These are phyloP conservation scores for Azemiops feae DNA, from an alignment of 2,113 vertebrate species.

Conservation along the genomic window DNA sequence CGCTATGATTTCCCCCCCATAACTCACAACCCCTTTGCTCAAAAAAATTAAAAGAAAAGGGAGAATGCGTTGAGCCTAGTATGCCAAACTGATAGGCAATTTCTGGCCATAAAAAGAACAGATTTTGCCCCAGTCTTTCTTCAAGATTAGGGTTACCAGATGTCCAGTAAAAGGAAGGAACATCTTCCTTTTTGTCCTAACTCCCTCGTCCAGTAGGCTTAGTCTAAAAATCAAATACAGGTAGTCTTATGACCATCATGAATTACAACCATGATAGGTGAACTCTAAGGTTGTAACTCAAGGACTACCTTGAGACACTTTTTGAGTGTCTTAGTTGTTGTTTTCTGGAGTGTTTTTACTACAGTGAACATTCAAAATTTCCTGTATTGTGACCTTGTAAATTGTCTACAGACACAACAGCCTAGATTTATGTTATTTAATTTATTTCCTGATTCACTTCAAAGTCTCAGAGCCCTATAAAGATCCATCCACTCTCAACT, in stretches of 20 bases:
- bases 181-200: background rate
- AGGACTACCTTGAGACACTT: background rate
- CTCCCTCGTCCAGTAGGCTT: background rate
- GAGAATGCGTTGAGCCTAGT: conserved; percentile 8
- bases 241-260: background rate
- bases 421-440: background rate
- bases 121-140: background rate
- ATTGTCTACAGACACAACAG: background rate
- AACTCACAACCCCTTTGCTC: background rate
- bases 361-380: background rate
- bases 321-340: background rate
- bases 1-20: conserved; percentile 15
- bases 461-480: too few relatives aligned
- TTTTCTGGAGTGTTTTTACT: background rate
- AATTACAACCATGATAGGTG: background rate
- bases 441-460: background rate
- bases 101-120: background rate
- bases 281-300: background rate
- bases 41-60: conserved; percentile 34
- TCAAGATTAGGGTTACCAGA: background rate
- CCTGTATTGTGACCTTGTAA: background rate
- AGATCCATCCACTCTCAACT: too few relatives aligned
- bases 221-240: background rate
- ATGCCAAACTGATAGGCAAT: background rate
- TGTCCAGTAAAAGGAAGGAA: background rate